phyloP scores from a whole-genome alignment of 2,113 vertebrate species.

The Odontesthes bonariensis region DNA sequence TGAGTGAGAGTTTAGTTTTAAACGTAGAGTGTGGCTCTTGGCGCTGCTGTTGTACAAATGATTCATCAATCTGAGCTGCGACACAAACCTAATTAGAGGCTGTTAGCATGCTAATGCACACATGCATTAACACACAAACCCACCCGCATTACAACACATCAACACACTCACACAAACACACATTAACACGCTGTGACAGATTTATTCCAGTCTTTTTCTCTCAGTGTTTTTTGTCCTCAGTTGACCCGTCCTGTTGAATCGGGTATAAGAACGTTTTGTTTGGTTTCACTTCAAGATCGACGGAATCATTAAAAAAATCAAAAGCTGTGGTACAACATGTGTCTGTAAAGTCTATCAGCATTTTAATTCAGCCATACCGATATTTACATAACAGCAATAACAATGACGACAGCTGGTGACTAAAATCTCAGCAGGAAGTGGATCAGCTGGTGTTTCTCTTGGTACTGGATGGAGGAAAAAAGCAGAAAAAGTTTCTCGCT shows the following conservation, averaged over 20 bases:
- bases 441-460: neutral
- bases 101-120: constrained; percentile 35
- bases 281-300: neutral
- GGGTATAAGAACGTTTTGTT: neutral
- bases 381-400: neutral
- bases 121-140: constrained; percentile 17
- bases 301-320: neutral
- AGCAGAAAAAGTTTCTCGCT: neutral
- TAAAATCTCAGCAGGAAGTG: neutral
- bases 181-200: constrained; percentile 1
- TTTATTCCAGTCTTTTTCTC: constrained; percentile 29
- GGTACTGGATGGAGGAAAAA: neutral
- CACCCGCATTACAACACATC: constrained; percentile 12
- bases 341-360: neutral
- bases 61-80: constrained; percentile 5
- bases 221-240: constrained; percentile 26
- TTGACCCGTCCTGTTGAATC: neutral
- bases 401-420: too few species aligned
- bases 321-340: neutral
- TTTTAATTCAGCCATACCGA: neutral
- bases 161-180: constrained; percentile 1
- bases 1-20: neutral
- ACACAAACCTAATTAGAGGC: constrained; percentile 34
- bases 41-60: constrained; percentile 7
- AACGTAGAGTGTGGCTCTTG: neutral